phyloP scores from a whole-genome alignment of 2,113 vertebrate species.

The Taurulus bubalis region DNA sequence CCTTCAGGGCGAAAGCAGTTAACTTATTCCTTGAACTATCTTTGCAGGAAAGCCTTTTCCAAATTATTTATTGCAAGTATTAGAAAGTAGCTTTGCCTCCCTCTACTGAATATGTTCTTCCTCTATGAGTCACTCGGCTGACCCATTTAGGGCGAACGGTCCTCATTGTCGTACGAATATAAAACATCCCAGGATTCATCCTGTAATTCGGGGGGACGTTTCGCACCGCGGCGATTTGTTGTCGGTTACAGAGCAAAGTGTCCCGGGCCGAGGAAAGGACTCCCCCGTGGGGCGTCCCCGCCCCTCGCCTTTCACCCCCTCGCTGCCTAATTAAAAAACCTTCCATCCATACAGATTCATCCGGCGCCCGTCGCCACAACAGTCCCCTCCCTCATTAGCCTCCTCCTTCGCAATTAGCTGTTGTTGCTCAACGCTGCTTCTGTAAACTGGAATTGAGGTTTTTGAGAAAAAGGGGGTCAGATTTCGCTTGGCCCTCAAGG shows the following conservation, averaged over 20 bases:
- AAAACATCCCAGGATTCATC: neutral
- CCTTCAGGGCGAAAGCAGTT: conserved; percentile 40
- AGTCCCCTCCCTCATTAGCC: conserved; percentile 55
- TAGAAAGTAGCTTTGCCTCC: conserved; percentile 15
- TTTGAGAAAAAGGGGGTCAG: conserved; percentile 47
- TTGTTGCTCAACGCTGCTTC: conserved; percentile 46
- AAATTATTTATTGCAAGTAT: conserved; percentile 20
- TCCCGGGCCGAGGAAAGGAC: conserved; percentile 9
- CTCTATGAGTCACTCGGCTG: conserved; percentile 8
- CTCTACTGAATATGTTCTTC: neutral
- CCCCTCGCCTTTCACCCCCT: conserved; percentile 10
- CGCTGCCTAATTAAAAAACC: conserved; percentile 65
- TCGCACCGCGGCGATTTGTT: conserved; percentile 39
- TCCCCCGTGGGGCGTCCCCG: conserved; percentile 41
- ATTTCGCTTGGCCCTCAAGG: conserved; percentile 56
- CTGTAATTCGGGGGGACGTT: neutral
- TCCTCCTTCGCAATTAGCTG: conserved; percentile 66
- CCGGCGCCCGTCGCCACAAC: conserved; percentile 11
- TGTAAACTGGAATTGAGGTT: conserved; percentile 31
- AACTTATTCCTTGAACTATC: conserved; percentile 18
- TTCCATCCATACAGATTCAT: conserved; percentile 49
- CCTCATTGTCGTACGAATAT: neutral
- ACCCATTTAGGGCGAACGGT: conserved; percentile 9
- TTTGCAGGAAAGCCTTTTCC: conserved; percentile 10
- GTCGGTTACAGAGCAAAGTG: conserved; percentile 30